These are phyloP conservation scores for Clamator glandarius DNA, from an alignment of 2,797 vertebrate genomes.

Conservation along the genomic window DNA sequence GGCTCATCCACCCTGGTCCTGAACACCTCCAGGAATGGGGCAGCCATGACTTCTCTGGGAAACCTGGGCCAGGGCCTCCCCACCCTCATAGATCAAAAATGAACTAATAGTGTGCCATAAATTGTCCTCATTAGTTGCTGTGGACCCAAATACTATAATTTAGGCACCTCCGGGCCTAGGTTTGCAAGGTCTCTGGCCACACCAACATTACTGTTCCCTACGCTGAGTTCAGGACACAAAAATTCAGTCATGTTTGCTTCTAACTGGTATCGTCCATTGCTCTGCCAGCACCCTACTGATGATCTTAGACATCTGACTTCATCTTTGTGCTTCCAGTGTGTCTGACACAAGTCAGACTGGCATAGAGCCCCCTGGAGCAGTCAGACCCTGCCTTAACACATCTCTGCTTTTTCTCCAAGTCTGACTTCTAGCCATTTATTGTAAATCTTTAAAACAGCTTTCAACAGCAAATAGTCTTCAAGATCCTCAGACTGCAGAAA, in stretches of 20 bases:
- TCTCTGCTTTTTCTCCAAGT: background rate
- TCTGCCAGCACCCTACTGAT: background rate
- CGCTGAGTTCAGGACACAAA: background rate
- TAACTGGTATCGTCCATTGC: background rate
- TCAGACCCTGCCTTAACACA: background rate
- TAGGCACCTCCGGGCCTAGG: background rate
- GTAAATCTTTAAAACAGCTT: background rate
- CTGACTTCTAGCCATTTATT: background rate
- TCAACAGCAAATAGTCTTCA: background rate
- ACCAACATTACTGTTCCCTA: background rate
- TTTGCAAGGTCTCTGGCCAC: background rate
- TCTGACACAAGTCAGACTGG: background rate
- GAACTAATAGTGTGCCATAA: background rate
- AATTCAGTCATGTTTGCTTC: background rate
- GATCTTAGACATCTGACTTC: background rate
- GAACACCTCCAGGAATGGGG: too few relatives aligned
- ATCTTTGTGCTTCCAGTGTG: background rate
- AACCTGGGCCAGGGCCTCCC: too few relatives aligned
- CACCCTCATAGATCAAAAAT: too few relatives aligned
- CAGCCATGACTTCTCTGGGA: too few relatives aligned
- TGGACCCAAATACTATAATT: background rate
- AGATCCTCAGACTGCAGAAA: background rate
- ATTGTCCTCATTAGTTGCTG: background rate
- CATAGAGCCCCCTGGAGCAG: background rate
- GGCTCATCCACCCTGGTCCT: too few relatives aligned